A percentile compares a stretch with the other conserved stretches of the same genome.
Evolutionary conservation across 2,113 vertebrate genomes (phyloP).

Genomic region (Pyxicephalus adspersus): DNA sequence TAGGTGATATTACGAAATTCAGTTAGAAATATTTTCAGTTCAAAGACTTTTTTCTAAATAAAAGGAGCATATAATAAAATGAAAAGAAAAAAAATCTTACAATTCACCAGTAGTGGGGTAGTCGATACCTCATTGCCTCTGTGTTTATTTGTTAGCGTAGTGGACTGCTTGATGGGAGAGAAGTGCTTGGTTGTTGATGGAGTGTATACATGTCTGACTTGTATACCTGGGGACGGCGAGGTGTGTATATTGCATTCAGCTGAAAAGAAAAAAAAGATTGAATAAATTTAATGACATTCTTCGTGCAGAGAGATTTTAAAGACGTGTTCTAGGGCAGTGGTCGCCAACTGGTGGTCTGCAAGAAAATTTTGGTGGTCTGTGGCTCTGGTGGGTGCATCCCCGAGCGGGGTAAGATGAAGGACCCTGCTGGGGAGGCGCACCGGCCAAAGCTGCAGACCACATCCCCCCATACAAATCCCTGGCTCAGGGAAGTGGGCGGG

Average conservation of each 20-base stretch:
- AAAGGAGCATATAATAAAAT: neutral
- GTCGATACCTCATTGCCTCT: slow-evolving; percentile 96
- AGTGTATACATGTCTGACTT: slow-evolving; percentile 96
- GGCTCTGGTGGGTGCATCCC: too few relatives aligned
- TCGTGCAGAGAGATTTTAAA: neutral
- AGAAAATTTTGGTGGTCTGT: too few relatives aligned
- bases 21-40: too few relatives aligned
- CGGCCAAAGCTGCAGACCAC: too few relatives aligned
- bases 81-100: slow-evolving; percentile 73
- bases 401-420: too few relatives aligned
- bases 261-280: slow-evolving; percentile 66
- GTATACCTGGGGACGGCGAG: slow-evolving; percentile 93
- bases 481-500: too few relatives aligned
- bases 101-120: slow-evolving; percentile 92
- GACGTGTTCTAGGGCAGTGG: neutral
- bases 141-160: slow-evolving; percentile 97
- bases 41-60: too few relatives aligned
- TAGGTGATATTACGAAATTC: too few relatives aligned
- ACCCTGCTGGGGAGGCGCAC: too few relatives aligned
- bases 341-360: too few relatives aligned
- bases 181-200: slow-evolving; percentile 98
- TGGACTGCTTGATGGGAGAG: slow-evolving; percentile 97
- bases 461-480: too few relatives aligned
- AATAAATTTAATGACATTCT: slow-evolving; percentile 6
- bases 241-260: slow-evolving; percentile 97